Conservation (phyloP, 2,888 invertebrate genomes). For the Cremastinae sp. region DNA sequence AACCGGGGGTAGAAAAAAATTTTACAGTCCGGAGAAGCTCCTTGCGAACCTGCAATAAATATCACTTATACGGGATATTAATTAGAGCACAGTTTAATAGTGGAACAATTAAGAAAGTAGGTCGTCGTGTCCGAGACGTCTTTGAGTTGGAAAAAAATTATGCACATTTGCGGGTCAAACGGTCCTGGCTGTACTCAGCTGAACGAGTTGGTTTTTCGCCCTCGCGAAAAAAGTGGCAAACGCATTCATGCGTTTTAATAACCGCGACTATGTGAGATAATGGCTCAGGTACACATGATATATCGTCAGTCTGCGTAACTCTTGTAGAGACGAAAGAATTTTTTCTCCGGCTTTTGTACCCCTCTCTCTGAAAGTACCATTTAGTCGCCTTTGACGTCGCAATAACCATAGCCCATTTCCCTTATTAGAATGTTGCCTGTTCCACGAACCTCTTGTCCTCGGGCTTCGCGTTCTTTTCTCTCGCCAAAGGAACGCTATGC, state of each 20-base stretch:
- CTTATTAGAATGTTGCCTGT: constrained; percentile 68
- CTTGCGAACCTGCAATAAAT: constrained; percentile 66
- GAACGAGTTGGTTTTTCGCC: too few species aligned
- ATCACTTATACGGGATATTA: constrained; percentile 73
- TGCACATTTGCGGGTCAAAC: too few species aligned
- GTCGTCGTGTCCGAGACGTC: constrained; percentile 63
- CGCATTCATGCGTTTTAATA: constrained; percentile 19
- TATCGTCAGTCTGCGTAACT: constrained; percentile 40
- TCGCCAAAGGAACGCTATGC: neutral
- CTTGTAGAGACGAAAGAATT: constrained; percentile 62
- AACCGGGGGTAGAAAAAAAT: constrained; percentile 30
- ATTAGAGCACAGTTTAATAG: constrained; percentile 76
- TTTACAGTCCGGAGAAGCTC: constrained; percentile 12
- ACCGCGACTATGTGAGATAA: constrained; percentile 9
- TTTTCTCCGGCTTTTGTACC: constrained; percentile 50
- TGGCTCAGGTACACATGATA: constrained; percentile 62
- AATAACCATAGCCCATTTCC: constrained; percentile 63
- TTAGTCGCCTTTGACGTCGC: constrained; percentile 67
- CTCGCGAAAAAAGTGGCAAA: neutral
- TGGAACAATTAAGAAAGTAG: constrained; percentile 76
- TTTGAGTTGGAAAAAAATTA: neutral
- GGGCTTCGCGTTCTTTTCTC: neutral
- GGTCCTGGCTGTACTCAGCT: too few species aligned
- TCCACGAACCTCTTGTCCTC: constrained; percentile 61
- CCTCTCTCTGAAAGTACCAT: constrained; percentile 61